phyloP scores from a whole-genome alignment of 1,140 invertebrate species.

The Drosophila kikkawai region DNA sequence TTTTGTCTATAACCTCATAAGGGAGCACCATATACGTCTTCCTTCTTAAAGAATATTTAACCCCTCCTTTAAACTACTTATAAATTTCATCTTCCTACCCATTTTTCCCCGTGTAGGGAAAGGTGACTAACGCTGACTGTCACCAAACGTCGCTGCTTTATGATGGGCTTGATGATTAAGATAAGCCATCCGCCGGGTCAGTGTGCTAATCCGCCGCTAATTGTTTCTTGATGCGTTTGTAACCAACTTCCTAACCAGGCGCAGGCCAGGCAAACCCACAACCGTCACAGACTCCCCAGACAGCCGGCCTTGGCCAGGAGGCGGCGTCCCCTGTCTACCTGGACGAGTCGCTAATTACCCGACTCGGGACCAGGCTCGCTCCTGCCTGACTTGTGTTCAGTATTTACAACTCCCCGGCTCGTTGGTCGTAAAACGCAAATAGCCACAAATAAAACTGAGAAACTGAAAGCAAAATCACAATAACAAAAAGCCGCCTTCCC shows the following conservation, averaged over 20 bases:
- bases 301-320: conserved; percentile 27
- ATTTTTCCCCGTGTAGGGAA: conserved; percentile 24
- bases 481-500: conserved; percentile 38
- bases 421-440: conserved; percentile 60
- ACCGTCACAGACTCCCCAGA: conserved; percentile 1
- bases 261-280: background rate
- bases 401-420: conserved; percentile 40
- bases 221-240: conserved; percentile 76
- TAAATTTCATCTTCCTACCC: background rate
- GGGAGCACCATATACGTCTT: background rate
- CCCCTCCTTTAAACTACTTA: background rate
- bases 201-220: conserved; percentile 69
- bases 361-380: conserved; percentile 9
- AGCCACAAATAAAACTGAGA: conserved; percentile 52
- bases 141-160: conserved; percentile 17
- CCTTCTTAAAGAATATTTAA: background rate
- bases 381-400: conserved; percentile 56
- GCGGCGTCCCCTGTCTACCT: conserved; percentile 44
- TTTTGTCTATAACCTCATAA: too few species aligned
- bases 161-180: conserved; percentile 35
- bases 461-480: conserved; percentile 34
- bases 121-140: conserved; percentile 10
- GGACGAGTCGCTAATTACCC: conserved; percentile 44
- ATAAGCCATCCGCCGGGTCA: conserved; percentile 29
- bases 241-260: conserved; percentile 36